These are phyloP conservation scores for Erinaceus europaeus DNA, from an alignment of 2,113 vertebrate species.

Conservation along the genomic window DNA sequence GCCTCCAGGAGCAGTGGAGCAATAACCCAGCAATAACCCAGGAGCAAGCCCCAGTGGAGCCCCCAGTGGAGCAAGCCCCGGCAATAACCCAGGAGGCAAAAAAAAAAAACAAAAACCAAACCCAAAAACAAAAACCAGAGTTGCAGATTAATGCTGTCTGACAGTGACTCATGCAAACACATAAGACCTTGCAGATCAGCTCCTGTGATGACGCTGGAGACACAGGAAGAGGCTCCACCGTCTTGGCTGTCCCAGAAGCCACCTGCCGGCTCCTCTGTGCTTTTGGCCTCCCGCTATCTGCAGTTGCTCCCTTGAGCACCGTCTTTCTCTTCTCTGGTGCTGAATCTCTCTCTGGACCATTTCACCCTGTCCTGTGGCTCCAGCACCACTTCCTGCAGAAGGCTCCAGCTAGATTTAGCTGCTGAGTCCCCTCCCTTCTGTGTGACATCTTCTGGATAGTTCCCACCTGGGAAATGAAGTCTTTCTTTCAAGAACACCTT, in stretches of 20 bases:
- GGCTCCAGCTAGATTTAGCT: not conserved
- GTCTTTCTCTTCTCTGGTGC: not conserved
- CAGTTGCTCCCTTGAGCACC: not conserved
- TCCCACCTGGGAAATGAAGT: not conserved
- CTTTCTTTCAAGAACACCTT: no score
- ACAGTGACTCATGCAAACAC: not conserved
- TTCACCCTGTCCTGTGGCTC: not conserved
- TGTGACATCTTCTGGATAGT: not conserved
- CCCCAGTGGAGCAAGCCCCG: no score
- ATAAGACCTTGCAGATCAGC: not conserved
- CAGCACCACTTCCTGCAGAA: not conserved
- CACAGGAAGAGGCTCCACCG: fast-evolving
- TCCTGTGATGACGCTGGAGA: not conserved
- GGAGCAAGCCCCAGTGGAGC: no score
- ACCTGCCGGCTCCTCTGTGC: not conserved
- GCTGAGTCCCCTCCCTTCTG: not conserved
- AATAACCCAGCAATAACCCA: no score
- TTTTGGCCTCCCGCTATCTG: not conserved
- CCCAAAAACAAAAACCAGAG: no score
- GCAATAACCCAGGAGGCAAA: no score
- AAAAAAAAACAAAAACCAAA: no score
- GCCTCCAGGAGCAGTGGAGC: no score
- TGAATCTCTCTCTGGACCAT: not conserved
- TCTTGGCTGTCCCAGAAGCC: not conserved
- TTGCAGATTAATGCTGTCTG: not conserved